Evolutionary conservation across 2,797 vertebrate genomes (phyloP).

Genomic region (Clarias laeviceps): DNA sequence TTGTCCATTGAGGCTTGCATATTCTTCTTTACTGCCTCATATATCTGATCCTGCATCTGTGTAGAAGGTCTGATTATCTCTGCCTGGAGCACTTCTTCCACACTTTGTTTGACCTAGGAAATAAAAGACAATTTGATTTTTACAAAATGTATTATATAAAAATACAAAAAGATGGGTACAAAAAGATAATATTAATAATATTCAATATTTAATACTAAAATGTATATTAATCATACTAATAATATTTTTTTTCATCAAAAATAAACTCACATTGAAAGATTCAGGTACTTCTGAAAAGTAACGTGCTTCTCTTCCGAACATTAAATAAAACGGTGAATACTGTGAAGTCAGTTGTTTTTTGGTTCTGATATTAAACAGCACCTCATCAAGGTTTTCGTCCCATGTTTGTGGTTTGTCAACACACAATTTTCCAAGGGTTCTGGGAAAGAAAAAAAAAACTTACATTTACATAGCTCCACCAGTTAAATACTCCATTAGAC

Average conservation of each 20-base stretch:
- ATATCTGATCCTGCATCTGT: not conserved
- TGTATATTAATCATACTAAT: too few relatives aligned
- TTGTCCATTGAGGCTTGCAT: not conserved
- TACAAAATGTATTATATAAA: not conserved
- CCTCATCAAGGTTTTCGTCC: conserved; percentile 32
- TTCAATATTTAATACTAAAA: too few relatives aligned
- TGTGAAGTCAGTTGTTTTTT: conserved; percentile 5
- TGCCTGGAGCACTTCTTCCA: not conserved
- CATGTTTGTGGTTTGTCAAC: conserved; percentile 9
- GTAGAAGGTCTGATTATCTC: not conserved
- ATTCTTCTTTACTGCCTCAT: conserved; percentile 4
- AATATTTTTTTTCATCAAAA: too few relatives aligned
- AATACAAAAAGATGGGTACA: not conserved
- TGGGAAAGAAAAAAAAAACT: not conserved
- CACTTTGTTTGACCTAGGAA: not conserved
- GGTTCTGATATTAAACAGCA: conserved; percentile 17
- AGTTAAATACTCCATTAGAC: too few relatives aligned
- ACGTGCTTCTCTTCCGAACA: not conserved
- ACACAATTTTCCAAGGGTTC: not conserved
- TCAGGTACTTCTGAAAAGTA: not conserved
- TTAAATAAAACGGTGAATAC: not conserved
- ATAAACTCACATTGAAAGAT: conserved; percentile 6
- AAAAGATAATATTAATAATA: not conserved
- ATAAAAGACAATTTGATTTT: not conserved
- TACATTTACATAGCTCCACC: not conserved